phyloP scores from a whole-genome alignment of 2,888 invertebrate genomes.

The Tuberolachnus salignus region DNA sequence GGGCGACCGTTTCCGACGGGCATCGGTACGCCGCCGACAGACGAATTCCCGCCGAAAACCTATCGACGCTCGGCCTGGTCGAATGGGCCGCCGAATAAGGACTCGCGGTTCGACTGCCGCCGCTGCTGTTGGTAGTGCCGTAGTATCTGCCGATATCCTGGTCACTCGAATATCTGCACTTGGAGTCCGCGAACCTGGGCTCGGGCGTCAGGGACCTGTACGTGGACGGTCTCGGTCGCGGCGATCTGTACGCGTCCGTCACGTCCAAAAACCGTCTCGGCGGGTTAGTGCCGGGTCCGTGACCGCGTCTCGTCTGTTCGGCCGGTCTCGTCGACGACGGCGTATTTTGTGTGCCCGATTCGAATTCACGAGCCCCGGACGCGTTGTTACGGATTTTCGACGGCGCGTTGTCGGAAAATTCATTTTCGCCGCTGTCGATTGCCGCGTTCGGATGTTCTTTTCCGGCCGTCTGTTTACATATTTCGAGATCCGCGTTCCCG shows the following conservation, averaged over 20 bases:
- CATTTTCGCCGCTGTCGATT: background rate
- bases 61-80: background rate
- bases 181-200: background rate
- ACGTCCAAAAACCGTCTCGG: slow-evolving; percentile 8
- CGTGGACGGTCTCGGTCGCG: background rate
- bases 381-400: background rate
- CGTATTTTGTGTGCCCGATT: background rate
- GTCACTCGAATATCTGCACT: background rate
- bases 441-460: too few relatives aligned
- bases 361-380: too few relatives aligned
- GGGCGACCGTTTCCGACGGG: slow-evolving; percentile 1
- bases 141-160: background rate
- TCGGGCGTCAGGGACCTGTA: slow-evolving; percentile 21
- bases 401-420: background rate
- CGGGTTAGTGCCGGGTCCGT: background rate
- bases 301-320: background rate
- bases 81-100: background rate
- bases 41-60: background rate
- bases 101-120: background rate
- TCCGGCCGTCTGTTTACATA: background rate
- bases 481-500: background rate
- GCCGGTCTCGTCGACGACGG: background rate
- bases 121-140: background rate
- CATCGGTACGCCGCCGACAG: background rate
- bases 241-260: background rate